Base-by-base conservation (phyloP, 2,888 invertebrate species). In the Apamea anceps region DNA sequence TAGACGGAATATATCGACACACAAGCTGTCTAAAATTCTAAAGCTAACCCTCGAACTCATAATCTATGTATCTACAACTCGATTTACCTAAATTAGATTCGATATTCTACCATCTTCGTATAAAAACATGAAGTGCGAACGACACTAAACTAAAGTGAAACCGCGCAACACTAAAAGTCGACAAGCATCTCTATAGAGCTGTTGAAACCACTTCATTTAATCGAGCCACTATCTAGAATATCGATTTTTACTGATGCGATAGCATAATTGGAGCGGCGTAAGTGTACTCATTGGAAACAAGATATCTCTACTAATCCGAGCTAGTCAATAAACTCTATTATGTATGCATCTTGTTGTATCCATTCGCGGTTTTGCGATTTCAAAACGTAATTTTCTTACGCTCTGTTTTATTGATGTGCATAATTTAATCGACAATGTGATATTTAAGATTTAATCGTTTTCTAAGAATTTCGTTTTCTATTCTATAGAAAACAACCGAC, bases 211-310 rank as follows among this genome's bases (percentile, higher is more conserved):
- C 87, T 86, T 88, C 87, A 84, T 90, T 90, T 91, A 89, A 91
- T 91, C 89, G 88, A 90, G 80, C 81, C 79, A 87, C 89, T 89
- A 88, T 92, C 88, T 90, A 86, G 82, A 82, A 81, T 90, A 90
- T 90, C 90, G 89, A 90, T 89, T 92, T 91, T 91, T 90, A 91
- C 90, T 87, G 90, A 91, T 90, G 87, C 89, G 88, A 91, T 91
- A 88, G 85, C 82, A 88, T 93, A 93, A 94, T 94, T 92, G 90
- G 92, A 93, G 89, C 92, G 88, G 86, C 87, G 87, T 91, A 91
- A 93, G 91, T 92, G 91, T 90, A 86, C 80, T 86, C 87, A 91
- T 92, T 92, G 90, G 88, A 89, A 89, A 86, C 87, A 82, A 92
- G 90, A 93, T 92, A 91, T 92, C 91, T 93, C 88, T 88, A 92